These are phyloP conservation scores for Ptychochromis oligacanthus DNA, from an alignment of 2,113 vertebrate species.

Conservation along the genomic window DNA sequence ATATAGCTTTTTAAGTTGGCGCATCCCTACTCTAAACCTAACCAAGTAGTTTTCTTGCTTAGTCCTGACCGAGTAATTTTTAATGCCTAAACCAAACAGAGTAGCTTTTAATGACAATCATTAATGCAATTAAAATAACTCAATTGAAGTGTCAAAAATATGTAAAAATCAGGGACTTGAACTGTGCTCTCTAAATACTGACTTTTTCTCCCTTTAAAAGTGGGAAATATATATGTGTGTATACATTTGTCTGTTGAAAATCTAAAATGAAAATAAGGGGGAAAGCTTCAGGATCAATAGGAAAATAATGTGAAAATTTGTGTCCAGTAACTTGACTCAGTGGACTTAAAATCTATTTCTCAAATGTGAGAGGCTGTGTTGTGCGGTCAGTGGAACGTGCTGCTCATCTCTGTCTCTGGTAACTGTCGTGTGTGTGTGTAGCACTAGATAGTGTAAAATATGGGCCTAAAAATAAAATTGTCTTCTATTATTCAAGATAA, in stretches of 20 bases:
- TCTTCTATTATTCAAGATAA: too few relatives aligned
- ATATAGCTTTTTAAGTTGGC: background rate
- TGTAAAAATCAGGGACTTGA: background rate
- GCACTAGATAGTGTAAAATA: background rate
- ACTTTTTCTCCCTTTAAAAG: background rate
- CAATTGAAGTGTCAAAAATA: background rate
- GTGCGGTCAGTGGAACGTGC: too few relatives aligned
- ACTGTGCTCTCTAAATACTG: background rate
- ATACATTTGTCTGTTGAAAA: background rate
- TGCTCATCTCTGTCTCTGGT: too few relatives aligned
- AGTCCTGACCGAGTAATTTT: too few relatives aligned
- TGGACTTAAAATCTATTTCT: too few relatives aligned
- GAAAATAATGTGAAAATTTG: too few relatives aligned
- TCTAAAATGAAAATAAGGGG: too few relatives aligned
- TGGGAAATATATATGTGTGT: background rate
- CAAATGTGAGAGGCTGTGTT: too few relatives aligned
- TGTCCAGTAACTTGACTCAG: too few relatives aligned
- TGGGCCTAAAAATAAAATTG: background rate
- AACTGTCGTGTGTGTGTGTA: too few relatives aligned
- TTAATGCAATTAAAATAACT: background rate
- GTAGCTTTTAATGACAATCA: background rate
- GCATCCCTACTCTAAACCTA: background rate
- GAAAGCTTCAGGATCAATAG: too few relatives aligned
- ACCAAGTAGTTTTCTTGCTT: background rate
- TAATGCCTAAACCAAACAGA: too few relatives aligned